phyloP scores from a whole-genome alignment of 2,797 vertebrate species.

The Cheirogaleus major region DNA sequence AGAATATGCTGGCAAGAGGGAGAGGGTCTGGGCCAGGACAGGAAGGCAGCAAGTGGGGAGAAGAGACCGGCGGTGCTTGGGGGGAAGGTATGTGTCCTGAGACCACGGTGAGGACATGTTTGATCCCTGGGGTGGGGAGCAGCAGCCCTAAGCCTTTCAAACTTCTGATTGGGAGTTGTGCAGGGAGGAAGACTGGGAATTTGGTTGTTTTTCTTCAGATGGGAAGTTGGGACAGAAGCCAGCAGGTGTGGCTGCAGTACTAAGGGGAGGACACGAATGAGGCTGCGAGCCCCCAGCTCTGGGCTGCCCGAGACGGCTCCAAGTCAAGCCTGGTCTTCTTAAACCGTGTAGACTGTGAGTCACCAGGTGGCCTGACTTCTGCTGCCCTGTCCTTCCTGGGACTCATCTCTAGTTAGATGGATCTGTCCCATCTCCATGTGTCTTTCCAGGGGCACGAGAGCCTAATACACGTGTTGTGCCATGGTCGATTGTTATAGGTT shows the following conservation, averaged over 20 bases:
- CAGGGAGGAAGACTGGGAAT: background rate
- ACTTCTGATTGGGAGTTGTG: background rate
- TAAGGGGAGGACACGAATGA: background rate
- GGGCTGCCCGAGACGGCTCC: background rate
- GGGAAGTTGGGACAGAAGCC: background rate
- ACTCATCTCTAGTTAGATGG: background rate
- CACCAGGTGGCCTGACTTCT: background rate
- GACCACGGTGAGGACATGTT: background rate
- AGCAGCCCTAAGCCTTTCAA: background rate
- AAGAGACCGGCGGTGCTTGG: rapidly evolving
- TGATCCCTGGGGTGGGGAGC: background rate
- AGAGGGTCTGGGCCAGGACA: background rate
- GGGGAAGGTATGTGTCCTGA: background rate
- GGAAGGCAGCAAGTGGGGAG: background rate
- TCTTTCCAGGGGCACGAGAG: background rate
- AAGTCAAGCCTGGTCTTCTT: background rate
- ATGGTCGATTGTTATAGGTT: background rate
- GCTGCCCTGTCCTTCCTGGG: background rate
- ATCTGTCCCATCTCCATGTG: background rate
- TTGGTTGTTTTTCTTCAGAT: background rate
- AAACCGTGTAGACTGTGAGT: background rate
- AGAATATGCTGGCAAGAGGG: background rate
- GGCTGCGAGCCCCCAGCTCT: background rate
- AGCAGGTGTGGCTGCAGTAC: background rate
- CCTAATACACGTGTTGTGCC: rapidly evolving